Evolutionary conservation across 2,797 vertebrate genomes (phyloP).

Genomic region (Syngnathus acus): DNA sequence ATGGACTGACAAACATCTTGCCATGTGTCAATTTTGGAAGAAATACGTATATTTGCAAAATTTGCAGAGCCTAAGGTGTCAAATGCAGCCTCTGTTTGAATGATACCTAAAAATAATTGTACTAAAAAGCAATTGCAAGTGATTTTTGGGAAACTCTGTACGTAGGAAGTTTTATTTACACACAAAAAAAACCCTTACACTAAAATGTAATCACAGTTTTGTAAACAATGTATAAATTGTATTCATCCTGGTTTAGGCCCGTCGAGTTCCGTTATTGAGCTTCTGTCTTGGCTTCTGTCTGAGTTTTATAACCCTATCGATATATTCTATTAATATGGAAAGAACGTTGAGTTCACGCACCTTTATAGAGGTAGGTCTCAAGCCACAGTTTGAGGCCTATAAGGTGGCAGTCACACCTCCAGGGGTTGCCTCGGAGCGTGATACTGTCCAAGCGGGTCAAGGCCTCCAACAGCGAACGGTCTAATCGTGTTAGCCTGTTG

Average conservation of each 20-base stretch:
- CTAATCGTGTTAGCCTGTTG: conserved; percentile 82
- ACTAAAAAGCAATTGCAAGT: neutral
- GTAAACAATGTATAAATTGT: neutral
- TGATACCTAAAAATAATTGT: too few species aligned
- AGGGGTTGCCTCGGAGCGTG: conserved; percentile 82
- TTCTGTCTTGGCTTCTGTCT: neutral
- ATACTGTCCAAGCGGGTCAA: conserved; percentile 79
- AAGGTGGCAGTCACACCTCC: conserved; percentile 90
- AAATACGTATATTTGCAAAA: neutral
- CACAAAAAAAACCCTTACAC: too few species aligned
- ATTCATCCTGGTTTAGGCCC: neutral
- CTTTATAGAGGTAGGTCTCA: conserved; percentile 91
- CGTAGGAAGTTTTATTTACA: neutral
- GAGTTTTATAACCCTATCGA: too few species aligned
- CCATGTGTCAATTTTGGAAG: neutral
- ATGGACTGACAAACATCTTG: too few species aligned
- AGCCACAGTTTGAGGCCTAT: conserved; percentile 93
- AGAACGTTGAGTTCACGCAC: conserved; percentile 47
- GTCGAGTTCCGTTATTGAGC: neutral
- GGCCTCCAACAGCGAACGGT: conserved; percentile 79
- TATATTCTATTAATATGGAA: neutral
- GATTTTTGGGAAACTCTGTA: neutral
- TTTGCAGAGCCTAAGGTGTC: neutral
- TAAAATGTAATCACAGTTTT: neutral
- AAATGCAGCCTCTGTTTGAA: neutral